Conservation (phyloP, 2,888 invertebrate genomes). For the Prostheceraeus crozeri region DNA sequence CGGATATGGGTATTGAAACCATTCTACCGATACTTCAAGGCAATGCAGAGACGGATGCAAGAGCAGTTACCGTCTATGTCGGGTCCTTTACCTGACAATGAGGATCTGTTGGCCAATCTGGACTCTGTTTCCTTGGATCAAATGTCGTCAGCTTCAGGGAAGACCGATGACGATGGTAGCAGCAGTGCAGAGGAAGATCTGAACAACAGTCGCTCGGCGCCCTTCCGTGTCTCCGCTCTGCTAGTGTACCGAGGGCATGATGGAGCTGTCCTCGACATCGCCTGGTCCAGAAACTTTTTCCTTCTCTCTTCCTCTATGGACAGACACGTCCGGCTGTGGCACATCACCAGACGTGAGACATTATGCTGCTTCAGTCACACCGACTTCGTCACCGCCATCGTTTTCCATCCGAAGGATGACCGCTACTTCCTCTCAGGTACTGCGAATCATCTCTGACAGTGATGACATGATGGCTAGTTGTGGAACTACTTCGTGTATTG, state of each 20-base stretch:
- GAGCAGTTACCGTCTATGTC: too few relatives aligned
- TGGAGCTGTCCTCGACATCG: conserved; percentile 87
- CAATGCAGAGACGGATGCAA: conserved; percentile 28
- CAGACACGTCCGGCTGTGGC: conserved; percentile 75
- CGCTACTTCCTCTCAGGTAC: conserved; percentile 82
- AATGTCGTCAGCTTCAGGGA: conserved; percentile 31
- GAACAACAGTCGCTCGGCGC: conserved; percentile 46
- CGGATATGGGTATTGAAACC: conserved; percentile 88
- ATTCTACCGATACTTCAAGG: conserved; percentile 76
- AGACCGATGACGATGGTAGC: conserved; percentile 28
- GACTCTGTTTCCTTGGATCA: conserved; percentile 23
- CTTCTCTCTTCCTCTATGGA: conserved; percentile 96
- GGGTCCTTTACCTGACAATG: too few relatives aligned
- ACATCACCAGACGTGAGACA: conserved; percentile 90
- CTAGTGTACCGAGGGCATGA: conserved; percentile 88
- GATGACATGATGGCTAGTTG: too few relatives aligned
- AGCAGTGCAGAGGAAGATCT: conserved; percentile 28
- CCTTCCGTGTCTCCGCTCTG: conserved; percentile 81
- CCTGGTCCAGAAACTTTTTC: conserved; percentile 98
- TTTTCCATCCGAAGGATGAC: conserved; percentile 81
- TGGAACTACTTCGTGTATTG: too few relatives aligned
- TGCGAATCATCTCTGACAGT: too few relatives aligned
- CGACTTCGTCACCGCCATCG: conserved; percentile 96
- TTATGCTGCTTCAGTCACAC: conserved; percentile 97
- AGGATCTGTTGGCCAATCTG: too few relatives aligned